Evolutionary conservation across 2,113 vertebrate genomes (phyloP).

Genomic region (Equus quagga): DNA sequence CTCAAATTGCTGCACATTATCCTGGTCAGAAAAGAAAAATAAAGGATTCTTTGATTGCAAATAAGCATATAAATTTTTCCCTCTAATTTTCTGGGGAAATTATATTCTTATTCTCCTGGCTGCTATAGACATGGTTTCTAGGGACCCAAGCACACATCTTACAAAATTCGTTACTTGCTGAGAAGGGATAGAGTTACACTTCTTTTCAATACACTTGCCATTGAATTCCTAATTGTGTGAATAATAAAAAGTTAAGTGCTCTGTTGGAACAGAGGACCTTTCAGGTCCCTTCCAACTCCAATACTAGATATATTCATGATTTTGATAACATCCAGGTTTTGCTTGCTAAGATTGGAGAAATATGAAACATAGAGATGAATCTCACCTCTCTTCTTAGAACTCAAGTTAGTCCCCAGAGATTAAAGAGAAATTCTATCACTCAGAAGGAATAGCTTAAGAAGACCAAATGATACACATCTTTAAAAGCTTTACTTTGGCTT

Average conservation of each 20-base stretch:
- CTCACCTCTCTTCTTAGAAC: neutral
- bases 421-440: conserved; percentile 30
- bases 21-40: conserved; percentile 35
- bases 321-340: conserved; percentile 42
- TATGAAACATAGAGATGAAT: neutral
- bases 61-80: neutral
- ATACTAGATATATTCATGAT: neutral
- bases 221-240: conserved; percentile 41
- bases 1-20: neutral
- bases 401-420: neutral
- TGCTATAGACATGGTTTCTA: conserved; percentile 38
- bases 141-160: neutral
- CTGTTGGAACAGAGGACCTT: neutral
- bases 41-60: neutral
- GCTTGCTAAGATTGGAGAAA: conserved; percentile 3
- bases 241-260: neutral
- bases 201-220: neutral
- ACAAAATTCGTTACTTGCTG: neutral
- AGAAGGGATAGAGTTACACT: neutral
- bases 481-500: conserved; percentile 51
- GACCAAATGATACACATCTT: conserved; percentile 31
- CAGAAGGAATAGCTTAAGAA: neutral
- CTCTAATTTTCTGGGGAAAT: conserved; percentile 34
- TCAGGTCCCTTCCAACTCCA: neutral
- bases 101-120: conserved; percentile 5